Base-by-base conservation (phyloP, 2,797 vertebrate genomes). In the Pipistrellus pygmaeus region DNA sequence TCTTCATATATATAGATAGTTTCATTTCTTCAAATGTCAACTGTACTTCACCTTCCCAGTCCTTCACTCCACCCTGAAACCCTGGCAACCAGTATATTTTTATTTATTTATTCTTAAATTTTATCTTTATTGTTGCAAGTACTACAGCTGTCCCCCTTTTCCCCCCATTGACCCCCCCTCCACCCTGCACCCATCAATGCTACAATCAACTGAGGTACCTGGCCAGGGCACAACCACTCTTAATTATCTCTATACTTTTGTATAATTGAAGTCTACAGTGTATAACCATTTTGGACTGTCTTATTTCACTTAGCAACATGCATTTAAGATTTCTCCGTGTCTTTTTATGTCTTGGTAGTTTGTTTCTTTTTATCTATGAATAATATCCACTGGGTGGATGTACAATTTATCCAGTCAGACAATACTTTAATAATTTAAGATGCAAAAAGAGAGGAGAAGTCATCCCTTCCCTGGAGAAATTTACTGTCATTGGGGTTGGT, bases 361-460 rank as follows among this genome's bases (percentile, higher is more conserved):
- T 76, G 76, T 88, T 77, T 90, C n/a, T 78, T 81, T 81, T 53
- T 53, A 46, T 46, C 12, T 87, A 38, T 78, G 35, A 69, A 73
- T 91, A 95, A 88, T 83, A 55, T 32, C 6, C 8, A 60, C 60
- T 72, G 23, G 35, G n/a, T 85, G 20, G 25, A 35, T 75, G n/a
- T 57, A 77, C 25, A 66, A 17, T 76, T 64, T 69, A 87, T 64
- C 60, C 25, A 93, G 76, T 75, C 73, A 95, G 64, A 32, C 78
- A 94, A 44, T 44, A 4, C 80, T 64, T 94, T 88, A 88, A 85
- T 83, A 86, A 89, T 25, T 55, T 35, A 84, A 95, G 57, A 83
- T 66, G 27, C 18, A 94, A 53, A 90, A 32, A 53, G 48, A 77
- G 62, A 92, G 30, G 76, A 90, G 27, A 91, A 87, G 30, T 76